Conservation (phyloP, 2,888 invertebrate genomes). For the Therioaphis trifolii region DNA sequence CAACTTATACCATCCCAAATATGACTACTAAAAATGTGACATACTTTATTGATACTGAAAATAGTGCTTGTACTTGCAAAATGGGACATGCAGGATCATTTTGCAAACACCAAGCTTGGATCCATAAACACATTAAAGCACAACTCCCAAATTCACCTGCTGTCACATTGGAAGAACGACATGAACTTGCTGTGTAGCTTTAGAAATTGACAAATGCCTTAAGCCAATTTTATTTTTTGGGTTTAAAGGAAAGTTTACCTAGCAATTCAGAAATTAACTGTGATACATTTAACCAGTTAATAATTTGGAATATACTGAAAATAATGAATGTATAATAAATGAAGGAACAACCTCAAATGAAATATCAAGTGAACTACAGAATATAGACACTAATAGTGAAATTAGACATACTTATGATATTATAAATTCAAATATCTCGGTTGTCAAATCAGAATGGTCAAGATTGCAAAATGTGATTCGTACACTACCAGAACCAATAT, state of each 20-base stretch:
- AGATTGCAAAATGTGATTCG: background rate
- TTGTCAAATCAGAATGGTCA: background rate
- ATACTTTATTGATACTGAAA: conserved; percentile 26
- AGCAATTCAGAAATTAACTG: background rate
- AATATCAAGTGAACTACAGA: background rate
- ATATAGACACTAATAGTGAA: background rate
- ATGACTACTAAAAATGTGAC: background rate
- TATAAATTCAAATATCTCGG: background rate
- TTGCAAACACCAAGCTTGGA: conserved; percentile 32
- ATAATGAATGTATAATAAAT: too few relatives aligned
- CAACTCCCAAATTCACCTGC: conserved; percentile 9
- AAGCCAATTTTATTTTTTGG: conserved; percentile 13
- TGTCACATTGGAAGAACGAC: conserved; percentile 13
- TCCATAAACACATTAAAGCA: conserved; percentile 1
- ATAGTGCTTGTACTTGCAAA: conserved; percentile 23
- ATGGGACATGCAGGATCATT: conserved; percentile 7
- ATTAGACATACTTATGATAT: background rate
- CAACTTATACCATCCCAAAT: conserved; percentile 17
- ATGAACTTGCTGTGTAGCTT: conserved; percentile 21
- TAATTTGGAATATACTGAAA: background rate
- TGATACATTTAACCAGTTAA: background rate
- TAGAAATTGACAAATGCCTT: conserved; percentile 18
- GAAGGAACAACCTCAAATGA: conserved; percentile 11
- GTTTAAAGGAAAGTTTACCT: conserved; percentile 21
- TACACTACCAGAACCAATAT: background rate